A percentile compares a stretch with the other conserved stretches of the same genome.
phyloP scores from a whole-genome alignment of 2,797 vertebrate genomes.

The Anguilla obscura region DNA sequence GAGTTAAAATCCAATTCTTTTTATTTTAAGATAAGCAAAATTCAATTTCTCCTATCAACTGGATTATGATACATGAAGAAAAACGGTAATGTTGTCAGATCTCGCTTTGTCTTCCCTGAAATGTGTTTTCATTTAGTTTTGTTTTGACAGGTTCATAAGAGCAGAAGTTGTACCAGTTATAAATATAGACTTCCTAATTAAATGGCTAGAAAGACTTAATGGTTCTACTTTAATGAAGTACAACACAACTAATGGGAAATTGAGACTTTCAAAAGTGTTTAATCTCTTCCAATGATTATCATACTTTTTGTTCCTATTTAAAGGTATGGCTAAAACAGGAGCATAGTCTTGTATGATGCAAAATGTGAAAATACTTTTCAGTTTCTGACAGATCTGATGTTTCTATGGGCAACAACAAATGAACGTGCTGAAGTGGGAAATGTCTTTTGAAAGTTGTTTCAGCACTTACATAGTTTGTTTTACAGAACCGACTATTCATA shows the following conservation, averaged over 20 bases:
- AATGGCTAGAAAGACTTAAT: conserved; percentile 36
- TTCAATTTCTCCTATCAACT: conserved; percentile 20
- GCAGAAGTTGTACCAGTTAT: conserved; percentile 26
- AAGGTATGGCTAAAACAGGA: conserved; percentile 31
- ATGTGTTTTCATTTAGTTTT: conserved; percentile 31
- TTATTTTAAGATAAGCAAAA: conserved; percentile 35
- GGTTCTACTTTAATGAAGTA: conserved; percentile 38
- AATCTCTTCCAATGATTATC: conserved; percentile 35
- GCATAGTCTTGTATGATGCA: background rate
- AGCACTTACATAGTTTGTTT: background rate
- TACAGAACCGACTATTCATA: background rate
- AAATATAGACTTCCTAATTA: conserved; percentile 38
- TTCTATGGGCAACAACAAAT: background rate
- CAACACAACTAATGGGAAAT: conserved; percentile 33
- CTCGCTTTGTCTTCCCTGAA: conserved; percentile 28
- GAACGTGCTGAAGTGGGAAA: background rate
- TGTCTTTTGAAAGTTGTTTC: background rate
- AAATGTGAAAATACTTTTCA: background rate
- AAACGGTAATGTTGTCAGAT: conserved; percentile 9
- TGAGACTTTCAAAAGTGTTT: conserved; percentile 33
- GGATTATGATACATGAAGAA: conserved; percentile 24
- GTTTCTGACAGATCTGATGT: background rate
- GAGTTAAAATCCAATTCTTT: conserved; percentile 53
- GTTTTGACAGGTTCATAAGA: conserved; percentile 35
- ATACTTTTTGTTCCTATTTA: conserved; percentile 36